Percentiles rank a stretch among this genome's conserved stretches.
These are phyloP conservation scores for Hirudinaria manillensis DNA, from an alignment of 2,888 invertebrate species.

Conservation along the genomic window DNA sequence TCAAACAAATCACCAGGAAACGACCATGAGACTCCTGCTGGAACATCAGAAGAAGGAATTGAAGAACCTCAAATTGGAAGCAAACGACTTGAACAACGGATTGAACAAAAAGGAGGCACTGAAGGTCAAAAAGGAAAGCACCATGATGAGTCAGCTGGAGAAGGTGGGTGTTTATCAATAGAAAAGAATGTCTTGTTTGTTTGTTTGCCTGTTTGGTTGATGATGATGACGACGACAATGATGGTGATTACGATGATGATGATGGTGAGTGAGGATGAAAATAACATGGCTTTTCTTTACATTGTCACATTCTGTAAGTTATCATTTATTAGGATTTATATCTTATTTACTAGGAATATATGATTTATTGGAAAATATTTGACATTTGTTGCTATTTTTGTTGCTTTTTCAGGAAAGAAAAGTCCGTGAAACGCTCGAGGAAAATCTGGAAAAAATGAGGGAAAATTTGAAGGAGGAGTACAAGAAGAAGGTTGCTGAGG, in stretches of 20 bases:
- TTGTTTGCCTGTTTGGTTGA: not conserved
- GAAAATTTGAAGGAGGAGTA: conserved; percentile 18
- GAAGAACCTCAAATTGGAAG: conserved; percentile 27
- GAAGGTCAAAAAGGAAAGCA: conserved; percentile 26
- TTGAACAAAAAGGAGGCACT: conserved; percentile 24
- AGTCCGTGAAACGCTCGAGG: not conserved
- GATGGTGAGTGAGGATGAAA: not conserved
- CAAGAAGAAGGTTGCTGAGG: conserved; percentile 18
- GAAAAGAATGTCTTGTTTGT: no score
- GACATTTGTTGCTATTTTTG: no score
- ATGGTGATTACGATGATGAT: not conserved
- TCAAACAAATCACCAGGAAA: conserved; percentile 29
- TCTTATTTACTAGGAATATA: no score
- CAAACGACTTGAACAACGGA: not conserved
- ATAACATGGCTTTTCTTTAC: no score
- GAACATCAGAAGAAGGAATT: conserved; percentile 31
- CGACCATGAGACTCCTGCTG: conserved; percentile 26
- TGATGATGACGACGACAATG: not conserved
- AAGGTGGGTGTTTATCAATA: conserved; percentile 18
- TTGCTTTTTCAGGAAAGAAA: conserved; percentile 18
- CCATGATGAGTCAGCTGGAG: conserved; percentile 25
- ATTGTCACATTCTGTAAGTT: no score
- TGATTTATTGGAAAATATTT: no score
- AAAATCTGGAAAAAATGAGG: conserved; percentile 23
- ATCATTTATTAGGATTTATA: no score